Percentiles rank a stretch among this genome's conserved stretches.
Evolutionary conservation across 2,113 vertebrate genomes (phyloP).

Genomic region (Ophthalmolycus amberensis): DNA sequence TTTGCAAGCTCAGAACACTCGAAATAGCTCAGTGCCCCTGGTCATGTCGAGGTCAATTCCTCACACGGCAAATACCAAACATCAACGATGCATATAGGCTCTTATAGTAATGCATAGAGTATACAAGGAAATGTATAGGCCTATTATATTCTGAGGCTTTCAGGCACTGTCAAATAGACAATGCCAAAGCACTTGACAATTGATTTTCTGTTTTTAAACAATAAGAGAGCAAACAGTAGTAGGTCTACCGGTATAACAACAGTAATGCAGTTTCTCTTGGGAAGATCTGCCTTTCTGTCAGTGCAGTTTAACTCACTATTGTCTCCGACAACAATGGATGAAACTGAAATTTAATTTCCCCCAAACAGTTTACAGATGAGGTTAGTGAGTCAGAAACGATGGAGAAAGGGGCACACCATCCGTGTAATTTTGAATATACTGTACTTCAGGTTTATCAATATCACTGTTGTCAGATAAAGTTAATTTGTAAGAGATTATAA

Average conservation of each 20-base stretch:
- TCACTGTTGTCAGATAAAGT: neutral
- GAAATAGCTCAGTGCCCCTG: slow-evolving; percentile 33
- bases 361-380: neutral
- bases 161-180: neutral
- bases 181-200: neutral
- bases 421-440: too few species aligned
- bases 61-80: neutral
- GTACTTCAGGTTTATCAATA: neutral
- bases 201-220: neutral
- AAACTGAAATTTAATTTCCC: neutral
- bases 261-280: neutral
- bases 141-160: neutral
- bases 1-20: slow-evolving; percentile 18
- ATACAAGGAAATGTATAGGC: neutral
- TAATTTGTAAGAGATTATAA: too few species aligned
- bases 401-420: neutral
- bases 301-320: neutral
- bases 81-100: neutral
- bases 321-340: neutral
- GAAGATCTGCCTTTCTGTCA: neutral
- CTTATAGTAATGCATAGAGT: neutral
- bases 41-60: slow-evolving; percentile 20
- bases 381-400: neutral
- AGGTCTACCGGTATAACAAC: too few species aligned
- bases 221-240: too few species aligned